These are phyloP conservation scores for Cylindroiulus punctatus DNA, from an alignment of 2,888 invertebrate species.

Conservation along the genomic window DNA sequence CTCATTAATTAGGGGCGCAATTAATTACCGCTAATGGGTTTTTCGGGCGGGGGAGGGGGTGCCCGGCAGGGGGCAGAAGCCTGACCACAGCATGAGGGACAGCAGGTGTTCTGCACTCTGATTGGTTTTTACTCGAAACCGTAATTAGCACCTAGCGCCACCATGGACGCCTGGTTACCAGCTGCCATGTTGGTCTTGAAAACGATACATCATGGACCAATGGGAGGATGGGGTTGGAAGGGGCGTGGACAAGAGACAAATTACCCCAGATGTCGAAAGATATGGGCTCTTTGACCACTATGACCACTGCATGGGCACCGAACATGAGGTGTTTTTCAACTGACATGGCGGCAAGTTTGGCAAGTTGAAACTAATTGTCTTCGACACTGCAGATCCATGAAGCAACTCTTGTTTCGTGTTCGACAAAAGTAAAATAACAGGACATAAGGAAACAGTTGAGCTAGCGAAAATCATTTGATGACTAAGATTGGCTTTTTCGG, in stretches of 20 bases:
- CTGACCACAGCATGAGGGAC: not conserved
- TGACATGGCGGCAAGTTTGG: too few relatives aligned
- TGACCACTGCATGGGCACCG: too few relatives aligned
- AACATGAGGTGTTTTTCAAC: too few relatives aligned
- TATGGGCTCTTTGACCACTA: too few relatives aligned
- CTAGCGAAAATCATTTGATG: too few relatives aligned
- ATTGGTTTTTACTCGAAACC: not conserved
- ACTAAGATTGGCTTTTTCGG: too few relatives aligned
- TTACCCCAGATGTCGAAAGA: not conserved
- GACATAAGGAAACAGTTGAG: too few relatives aligned
- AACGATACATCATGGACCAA: not conserved
- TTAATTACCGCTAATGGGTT: not conserved
- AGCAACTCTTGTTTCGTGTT: too few relatives aligned
- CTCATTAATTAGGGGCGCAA: slow-evolving; percentile 8
- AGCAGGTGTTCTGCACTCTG: not conserved
- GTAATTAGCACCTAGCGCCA: not conserved
- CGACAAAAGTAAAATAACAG: too few relatives aligned
- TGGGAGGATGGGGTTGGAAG: not conserved
- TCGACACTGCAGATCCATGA: too few relatives aligned
- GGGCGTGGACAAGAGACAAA: not conserved
- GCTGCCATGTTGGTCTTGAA: not conserved
- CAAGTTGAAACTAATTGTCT: too few relatives aligned
- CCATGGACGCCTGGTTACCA: not conserved
- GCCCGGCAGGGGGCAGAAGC: not conserved
- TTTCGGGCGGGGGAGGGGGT: not conserved